Percentiles rank a stretch among this genome's conserved stretches.
Conservation (phyloP, 64 coral and sea anemone genomes). For the Pocillopora damicornis region DNA sequence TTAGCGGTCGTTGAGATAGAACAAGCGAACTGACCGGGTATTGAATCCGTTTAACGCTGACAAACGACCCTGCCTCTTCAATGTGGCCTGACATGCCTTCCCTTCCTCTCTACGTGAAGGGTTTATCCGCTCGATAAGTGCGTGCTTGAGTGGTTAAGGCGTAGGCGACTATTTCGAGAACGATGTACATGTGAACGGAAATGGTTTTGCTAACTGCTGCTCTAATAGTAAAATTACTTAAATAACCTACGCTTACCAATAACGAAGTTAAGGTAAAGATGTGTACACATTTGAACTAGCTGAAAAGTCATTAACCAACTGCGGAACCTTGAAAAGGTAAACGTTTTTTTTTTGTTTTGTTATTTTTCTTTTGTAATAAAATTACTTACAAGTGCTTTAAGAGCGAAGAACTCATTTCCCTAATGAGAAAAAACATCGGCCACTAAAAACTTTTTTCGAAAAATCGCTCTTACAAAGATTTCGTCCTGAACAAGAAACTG, state of each 20-base stretch:
- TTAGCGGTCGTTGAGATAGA: not conserved
- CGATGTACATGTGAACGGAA: not conserved
- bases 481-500: no score
- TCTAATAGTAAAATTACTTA: not conserved
- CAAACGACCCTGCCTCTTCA: not conserved
- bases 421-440: no score
- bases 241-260: not conserved
- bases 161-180: not conserved
- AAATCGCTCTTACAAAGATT: no score
- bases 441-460: no score
- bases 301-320: no score
- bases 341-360: no score
- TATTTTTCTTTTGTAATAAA: no score
- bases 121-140: not conserved
- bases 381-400: no score
- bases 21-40: not conserved
- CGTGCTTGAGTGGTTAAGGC: not conserved
- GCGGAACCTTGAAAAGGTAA: no score
- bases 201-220: not conserved
- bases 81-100: not conserved
- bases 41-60: not conserved
- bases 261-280: no score
- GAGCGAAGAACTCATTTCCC: no score
- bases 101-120: slow-evolving; percentile 7
- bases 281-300: no score